Base-by-base conservation (phyloP, 1,140 invertebrate genomes). In the Drosophila pseudoananassae region DNA sequence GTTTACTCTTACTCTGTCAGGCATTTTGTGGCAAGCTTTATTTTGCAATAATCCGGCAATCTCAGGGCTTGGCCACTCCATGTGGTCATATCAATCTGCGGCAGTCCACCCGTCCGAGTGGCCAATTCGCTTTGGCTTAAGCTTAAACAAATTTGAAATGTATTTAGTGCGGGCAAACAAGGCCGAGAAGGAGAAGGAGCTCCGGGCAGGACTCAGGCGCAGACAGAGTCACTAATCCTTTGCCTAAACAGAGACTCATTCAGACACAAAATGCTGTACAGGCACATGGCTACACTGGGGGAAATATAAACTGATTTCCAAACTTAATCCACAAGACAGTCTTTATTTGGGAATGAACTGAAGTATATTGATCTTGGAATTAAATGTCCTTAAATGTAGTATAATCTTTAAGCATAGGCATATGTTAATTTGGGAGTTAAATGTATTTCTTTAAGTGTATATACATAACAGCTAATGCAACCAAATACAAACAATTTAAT, bases 401-500 rank as follows among this genome's bases (percentile, higher is more conserved):
- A 0, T 36, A 36, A 4, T 36, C n/a, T 36, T 36, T 36, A 4
- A 12, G n/a, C 33, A n/a, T 12, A 10, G 7, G 45, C 5, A 6
- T 6, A 27, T 27, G 25, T 27, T 27, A 27, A 6, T 3, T 0
- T 15, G 2, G 8, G 1, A 10, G 8, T 0, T 3, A 5, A 14
- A 14, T 14, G 2, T 0, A n/a, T 61, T 66, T 33, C 2, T 9
- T 15, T 0, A 1, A 66, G 63, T 66, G 63, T 51, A 64, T 8
- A n/a, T 20, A 51, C 46, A 51, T 43, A 66, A 27, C 47, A 76
- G 78, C 78, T 87, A 87, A 88, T 87, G 82, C 82, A 87, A 72
- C 75, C 83, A 73, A 88, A 88, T 82, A 88, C 76, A 87, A 88
- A 87, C 83, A 87, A 78, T 87, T 87, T 88, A 87, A 87, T 88